Evolutionary conservation across 2,113 vertebrate species (phyloP).

Genomic region (Sorex araneus): DNA sequence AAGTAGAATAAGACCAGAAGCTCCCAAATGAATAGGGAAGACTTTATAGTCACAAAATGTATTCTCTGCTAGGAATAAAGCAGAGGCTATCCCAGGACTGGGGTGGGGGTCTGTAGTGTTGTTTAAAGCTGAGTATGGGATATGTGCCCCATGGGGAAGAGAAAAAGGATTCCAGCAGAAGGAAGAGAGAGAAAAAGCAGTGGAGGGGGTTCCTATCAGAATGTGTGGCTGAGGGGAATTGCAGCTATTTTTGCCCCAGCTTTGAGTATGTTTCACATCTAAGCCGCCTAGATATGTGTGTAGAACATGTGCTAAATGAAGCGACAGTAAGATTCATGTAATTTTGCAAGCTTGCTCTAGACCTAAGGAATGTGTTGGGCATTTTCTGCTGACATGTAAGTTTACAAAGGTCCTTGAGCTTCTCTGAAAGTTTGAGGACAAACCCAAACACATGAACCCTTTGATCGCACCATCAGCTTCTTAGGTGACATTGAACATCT

Average conservation of each 20-base stretch:
- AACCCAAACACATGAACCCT: not conserved
- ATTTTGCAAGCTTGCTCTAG: conserved; percentile 4
- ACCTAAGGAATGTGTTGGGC: not conserved
- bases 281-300: not conserved
- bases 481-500: not conserved
- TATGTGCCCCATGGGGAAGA: not conserved
- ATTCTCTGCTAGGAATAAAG: not conserved
- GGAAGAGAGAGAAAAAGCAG: not conserved
- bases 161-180: not conserved
- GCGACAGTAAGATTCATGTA: not conserved
- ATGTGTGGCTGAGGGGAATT: too few relatives aligned
- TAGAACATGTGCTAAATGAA: not conserved
- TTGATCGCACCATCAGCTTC: not conserved
- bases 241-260: not conserved
- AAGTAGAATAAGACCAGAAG: not conserved
- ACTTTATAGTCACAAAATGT: not conserved
- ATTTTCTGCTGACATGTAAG: not conserved
- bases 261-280: not conserved
- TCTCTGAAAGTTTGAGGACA: conserved; percentile 45
- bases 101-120: not conserved
- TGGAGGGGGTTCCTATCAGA: not conserved
- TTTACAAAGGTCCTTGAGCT: conserved; percentile 31
- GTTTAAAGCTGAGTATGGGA: not conserved
- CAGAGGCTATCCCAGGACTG: not conserved
- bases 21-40: not conserved